Conservation (phyloP, 1,140 invertebrate species). For the Physella acuta region DNA sequence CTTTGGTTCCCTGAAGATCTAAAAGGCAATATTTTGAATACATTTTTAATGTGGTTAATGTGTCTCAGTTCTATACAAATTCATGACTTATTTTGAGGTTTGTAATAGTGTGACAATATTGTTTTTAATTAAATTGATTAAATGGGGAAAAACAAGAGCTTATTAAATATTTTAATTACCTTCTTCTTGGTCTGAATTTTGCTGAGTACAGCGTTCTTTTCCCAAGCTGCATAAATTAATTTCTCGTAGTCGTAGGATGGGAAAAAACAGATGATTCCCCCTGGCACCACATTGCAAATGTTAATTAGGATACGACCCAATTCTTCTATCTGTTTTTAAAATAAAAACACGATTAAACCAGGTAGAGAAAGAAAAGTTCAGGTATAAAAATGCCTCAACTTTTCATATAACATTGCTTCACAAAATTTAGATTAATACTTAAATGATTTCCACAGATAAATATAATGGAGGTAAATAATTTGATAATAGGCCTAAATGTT, state of each 20-base stretch:
- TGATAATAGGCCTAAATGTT: no score
- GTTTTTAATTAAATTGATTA: no score
- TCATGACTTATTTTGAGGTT: neutral
- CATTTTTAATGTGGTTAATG: neutral
- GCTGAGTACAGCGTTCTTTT: constrained; percentile 68
- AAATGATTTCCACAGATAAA: no score
- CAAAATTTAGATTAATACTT: no score
- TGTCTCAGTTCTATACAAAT: neutral
- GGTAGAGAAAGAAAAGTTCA: no score
- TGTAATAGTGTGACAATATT: no score
- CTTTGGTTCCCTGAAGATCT: constrained; percentile 83
- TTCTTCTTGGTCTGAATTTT: constrained; percentile 75
- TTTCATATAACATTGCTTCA: no score
- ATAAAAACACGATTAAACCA: no score
- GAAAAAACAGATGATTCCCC: constrained; percentile 92
- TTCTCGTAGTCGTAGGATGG: constrained; percentile 89
- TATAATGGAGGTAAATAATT: no score
- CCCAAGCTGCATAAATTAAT: constrained; percentile 68
- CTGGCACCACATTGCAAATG: constrained; percentile 78
- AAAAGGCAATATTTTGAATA: no score
- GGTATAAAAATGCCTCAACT: no score
- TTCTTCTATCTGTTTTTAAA: constrained; percentile 82
- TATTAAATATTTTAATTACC: constrained; percentile 43
- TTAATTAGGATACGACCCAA: constrained; percentile 71
- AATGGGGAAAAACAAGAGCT: neutral